These are phyloP conservation scores for Poecilia picta DNA, from an alignment of 2,797 vertebrate genomes.

Conservation along the genomic window DNA sequence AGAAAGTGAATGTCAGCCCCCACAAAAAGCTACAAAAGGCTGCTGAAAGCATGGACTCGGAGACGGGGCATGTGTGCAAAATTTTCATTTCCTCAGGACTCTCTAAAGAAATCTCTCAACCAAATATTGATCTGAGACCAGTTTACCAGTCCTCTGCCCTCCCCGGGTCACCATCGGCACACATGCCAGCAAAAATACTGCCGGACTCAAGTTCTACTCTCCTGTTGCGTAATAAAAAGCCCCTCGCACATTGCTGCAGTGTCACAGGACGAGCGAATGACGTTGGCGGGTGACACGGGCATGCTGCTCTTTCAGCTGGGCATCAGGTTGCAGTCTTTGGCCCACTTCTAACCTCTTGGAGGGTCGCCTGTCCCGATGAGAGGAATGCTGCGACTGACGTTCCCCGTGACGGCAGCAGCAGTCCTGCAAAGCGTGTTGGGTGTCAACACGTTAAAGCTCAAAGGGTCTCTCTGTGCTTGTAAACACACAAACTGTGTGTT, in stretches of 20 bases:
- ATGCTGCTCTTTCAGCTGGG: constrained; percentile 71
- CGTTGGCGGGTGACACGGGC: constrained; percentile 72
- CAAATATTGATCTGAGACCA: constrained; percentile 45
- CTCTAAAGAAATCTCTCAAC: constrained; percentile 30
- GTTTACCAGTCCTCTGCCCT: constrained; percentile 46
- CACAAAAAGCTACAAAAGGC: neutral
- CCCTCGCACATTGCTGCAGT: constrained; percentile 83
- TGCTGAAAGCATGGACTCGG: neutral
- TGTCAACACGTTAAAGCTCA: constrained; percentile 52
- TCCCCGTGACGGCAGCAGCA: constrained; percentile 74
- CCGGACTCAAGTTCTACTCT: constrained; percentile 81
- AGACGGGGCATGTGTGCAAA: constrained; percentile 49
- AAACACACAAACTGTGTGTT: constrained; percentile 63
- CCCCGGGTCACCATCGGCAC: constrained; percentile 60
- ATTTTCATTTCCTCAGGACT: constrained; percentile 26
- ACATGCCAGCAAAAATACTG: constrained; percentile 76
- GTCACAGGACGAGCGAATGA: constrained; percentile 85
- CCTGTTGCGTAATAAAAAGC: constrained; percentile 83
- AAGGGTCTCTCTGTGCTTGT: constrained; percentile 50
- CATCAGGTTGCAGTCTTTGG: constrained; percentile 80
- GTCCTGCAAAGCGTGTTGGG: constrained; percentile 70
- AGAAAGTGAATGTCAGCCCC: constrained; percentile 29
- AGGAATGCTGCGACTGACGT: constrained; percentile 81
- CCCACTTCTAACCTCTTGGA: constrained; percentile 72
- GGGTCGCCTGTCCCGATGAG: constrained; percentile 74